Evolutionary conservation across 2,888 invertebrate species (phyloP).

Genomic region (Amphipyra berbera): DNA sequence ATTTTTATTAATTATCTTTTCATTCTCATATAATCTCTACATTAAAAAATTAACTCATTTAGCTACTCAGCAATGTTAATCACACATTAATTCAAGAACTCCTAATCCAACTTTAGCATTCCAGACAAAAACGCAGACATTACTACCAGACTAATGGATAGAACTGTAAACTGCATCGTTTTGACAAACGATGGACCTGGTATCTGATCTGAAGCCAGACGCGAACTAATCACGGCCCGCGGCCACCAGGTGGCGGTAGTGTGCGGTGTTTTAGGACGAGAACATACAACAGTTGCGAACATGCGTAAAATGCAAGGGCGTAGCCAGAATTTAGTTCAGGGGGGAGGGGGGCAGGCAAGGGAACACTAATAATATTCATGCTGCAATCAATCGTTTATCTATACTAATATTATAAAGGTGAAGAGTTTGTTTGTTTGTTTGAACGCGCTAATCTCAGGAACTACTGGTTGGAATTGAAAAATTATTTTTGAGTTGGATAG

Average conservation of each 20-base stretch:
- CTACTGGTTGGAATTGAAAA: no score
- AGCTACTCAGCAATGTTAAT: neutral
- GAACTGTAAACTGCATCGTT: slow-evolving; percentile 31
- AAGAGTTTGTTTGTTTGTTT: no score
- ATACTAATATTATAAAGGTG: no score
- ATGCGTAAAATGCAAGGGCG: slow-evolving; percentile 10
- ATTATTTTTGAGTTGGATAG: no score
- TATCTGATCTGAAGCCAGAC: slow-evolving; percentile 51
- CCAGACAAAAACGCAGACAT: slow-evolving; percentile 13
- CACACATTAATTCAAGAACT: neutral
- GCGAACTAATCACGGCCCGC: slow-evolving; percentile 45
- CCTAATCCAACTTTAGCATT: neutral
- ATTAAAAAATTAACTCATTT: no score
- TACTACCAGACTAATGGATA: slow-evolving; percentile 4
- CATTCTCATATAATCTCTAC: no score
- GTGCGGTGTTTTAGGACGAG: slow-evolving; percentile 22
- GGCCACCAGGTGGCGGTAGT: slow-evolving; percentile 47
- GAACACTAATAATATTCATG: no score
- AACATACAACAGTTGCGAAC: slow-evolving; percentile 30
- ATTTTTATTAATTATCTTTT: no score
- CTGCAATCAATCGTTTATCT: no score
- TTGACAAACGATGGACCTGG: slow-evolving; percentile 38
- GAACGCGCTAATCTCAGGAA: no score
- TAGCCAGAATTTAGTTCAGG: no score
- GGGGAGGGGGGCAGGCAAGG: no score